These are phyloP conservation scores for Drosophila rellima DNA, from an alignment of 2,888 invertebrate genomes.

Conservation along the genomic window DNA sequence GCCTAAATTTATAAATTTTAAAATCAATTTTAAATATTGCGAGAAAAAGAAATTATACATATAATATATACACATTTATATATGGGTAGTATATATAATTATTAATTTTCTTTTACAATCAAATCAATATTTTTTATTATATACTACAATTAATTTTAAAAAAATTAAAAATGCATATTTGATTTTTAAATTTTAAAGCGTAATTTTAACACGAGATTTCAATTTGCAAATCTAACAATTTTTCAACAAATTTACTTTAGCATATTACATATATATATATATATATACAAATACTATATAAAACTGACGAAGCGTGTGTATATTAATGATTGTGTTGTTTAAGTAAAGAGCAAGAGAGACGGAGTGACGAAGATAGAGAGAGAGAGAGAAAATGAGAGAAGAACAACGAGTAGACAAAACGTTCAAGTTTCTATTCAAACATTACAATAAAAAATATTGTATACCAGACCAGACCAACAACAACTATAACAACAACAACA, in stretches of 20 bases:
- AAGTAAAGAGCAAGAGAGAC: conserved; percentile 40
- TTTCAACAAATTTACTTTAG: conserved; percentile 55
- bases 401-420: conserved; percentile 47
- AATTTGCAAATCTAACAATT: conserved; percentile 59
- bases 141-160: conserved; percentile 54
- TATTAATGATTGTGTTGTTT: conserved; percentile 79
- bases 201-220: conserved; percentile 64
- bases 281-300: conserved; percentile 68
- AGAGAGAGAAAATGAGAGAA: conserved; percentile 27
- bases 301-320: conserved; percentile 85
- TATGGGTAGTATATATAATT: conserved; percentile 21
- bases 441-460: conserved; percentile 26
- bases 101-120: conserved; percentile 56
- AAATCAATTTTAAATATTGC: conserved; percentile 57
- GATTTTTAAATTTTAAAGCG: conserved; percentile 67
- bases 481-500: conserved; percentile 35
- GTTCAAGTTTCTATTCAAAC: conserved; percentile 48
- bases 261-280: conserved; percentile 32
- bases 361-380: conserved; percentile 22
- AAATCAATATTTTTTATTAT: conserved; percentile 44
- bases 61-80: conserved; percentile 18
- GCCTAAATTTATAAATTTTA: conserved; percentile 47
- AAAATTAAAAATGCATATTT: conserved; percentile 62
- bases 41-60: conserved; percentile 40
- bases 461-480: conserved; percentile 62